Conservation (phyloP, 2,797 vertebrate species). For the Pipistrellus kuhlii region DNA sequence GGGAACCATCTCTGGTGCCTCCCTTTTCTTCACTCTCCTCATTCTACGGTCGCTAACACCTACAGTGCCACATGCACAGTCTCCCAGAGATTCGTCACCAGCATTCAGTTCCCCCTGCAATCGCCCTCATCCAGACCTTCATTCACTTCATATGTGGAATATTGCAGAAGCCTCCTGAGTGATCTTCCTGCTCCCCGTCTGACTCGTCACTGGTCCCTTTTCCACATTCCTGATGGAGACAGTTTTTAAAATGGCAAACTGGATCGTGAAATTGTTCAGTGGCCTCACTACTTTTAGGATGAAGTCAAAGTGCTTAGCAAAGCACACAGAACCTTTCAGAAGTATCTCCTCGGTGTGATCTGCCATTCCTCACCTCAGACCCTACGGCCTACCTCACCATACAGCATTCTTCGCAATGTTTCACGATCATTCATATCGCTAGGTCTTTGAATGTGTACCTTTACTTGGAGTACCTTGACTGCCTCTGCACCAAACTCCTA, state of each 20-base stretch:
- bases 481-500: background rate
- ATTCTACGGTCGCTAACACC: background rate
- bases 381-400: background rate
- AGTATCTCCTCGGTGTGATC: background rate
- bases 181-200: background rate
- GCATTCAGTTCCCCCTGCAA: background rate
- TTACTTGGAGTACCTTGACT: background rate
- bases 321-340: background rate
- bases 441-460: background rate
- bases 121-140: background rate
- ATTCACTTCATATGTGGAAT: background rate
- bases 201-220: background rate
- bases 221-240: background rate
- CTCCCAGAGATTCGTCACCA: background rate
- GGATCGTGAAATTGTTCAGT: background rate
- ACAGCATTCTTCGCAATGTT: background rate
- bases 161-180: background rate
- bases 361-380: background rate
- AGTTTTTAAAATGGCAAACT: background rate
- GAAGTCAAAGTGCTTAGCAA: conserved; percentile 7
- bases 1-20: background rate
- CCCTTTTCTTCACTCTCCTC: background rate
- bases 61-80: background rate
- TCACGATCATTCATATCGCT: background rate
- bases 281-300: background rate